These are phyloP conservation scores for Nycticryphes semicollaris DNA, from an alignment of 2,113 vertebrate genomes.

Conservation along the genomic window DNA sequence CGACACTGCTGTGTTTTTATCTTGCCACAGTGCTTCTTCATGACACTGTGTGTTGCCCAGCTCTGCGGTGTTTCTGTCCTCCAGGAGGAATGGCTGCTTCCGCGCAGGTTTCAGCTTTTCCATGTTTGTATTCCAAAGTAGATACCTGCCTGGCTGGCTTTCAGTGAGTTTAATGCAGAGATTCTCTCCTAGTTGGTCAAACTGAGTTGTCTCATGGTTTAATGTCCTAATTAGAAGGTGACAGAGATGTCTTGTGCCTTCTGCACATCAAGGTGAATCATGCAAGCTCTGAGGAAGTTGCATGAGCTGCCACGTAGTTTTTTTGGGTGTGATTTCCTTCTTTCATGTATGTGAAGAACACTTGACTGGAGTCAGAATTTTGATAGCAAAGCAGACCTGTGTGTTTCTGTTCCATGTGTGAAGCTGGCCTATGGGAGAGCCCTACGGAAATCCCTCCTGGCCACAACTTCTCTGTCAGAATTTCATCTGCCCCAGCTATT, in stretches of 20 bases:
- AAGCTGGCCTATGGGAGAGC: not conserved
- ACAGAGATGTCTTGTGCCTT: not conserved
- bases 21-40: slow-evolving; percentile 38
- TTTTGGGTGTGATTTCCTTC: not conserved
- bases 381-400: not conserved
- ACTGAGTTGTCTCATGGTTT: not conserved
- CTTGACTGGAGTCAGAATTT: not conserved
- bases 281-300: not conserved
- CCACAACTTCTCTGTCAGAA: not conserved
- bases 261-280: not conserved
- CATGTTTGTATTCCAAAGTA: not conserved
- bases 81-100: not conserved
- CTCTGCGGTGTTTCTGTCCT: not conserved
- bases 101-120: not conserved
- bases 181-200: not conserved
- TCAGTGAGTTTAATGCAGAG: fast-evolving
- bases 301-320: not conserved
- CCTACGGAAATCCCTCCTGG: not conserved
- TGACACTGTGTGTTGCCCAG: not conserved
- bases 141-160: not conserved
- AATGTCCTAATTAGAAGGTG: not conserved
- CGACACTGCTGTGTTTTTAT: not conserved
- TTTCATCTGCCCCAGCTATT: not conserved
- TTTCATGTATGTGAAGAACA: not conserved
- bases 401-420: not conserved